Base-by-base conservation (phyloP, 2,888 invertebrate species). In the Dasysyrphus tricinctus region DNA sequence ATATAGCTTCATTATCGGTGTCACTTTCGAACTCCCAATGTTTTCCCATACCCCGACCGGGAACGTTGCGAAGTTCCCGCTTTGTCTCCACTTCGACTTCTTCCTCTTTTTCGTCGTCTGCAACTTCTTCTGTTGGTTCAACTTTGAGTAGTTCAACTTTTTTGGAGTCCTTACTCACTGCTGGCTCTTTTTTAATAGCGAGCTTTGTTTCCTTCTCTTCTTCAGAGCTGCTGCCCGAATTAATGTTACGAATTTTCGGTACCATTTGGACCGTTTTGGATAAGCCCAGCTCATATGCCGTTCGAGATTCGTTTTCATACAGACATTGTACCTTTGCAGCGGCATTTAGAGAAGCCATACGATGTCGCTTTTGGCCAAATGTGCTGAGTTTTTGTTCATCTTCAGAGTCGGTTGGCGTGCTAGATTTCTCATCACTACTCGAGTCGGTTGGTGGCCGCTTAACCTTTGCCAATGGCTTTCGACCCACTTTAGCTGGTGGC, bases 331-430 rank as follows among this genome's bases (percentile, higher is more conserved):
- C 97, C 93, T 97, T 97, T 34, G 97, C 97, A 89, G 96, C 92
- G 0, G 98, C 98, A 91, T 98, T 98, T 39, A 98, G 92, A 3
- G 97, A 97, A 47, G 98, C 98, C 92, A 97, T 97, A 88, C 98
- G 94, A 91, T 97, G 96, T 57, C 96, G 94, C 92, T 97, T 97
- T 32, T 97, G 96, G 0, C 96, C 96, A 8, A 91, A 92, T 16
- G 90, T 90, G 63, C 91, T 92, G 9, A 92, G 81, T 75, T 91
- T 91, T 63, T 91, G 91, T 69, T 91, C 92, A 57, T 91, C 91
- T 79, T 92, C 92, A 0, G 92, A 92, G 65, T 92, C 92, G 29
- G 88, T 89, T 1, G 77, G 61, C 0, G 78, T 81, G 24, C 86
- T 86, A 9, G 81, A 82, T 24, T 78, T 78, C 4, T n/a, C 72